Evolutionary conservation across 2,888 invertebrate species (phyloP), one percentile per base, ranked within the genome.

Genomic region (Volucella inflata): DNA sequence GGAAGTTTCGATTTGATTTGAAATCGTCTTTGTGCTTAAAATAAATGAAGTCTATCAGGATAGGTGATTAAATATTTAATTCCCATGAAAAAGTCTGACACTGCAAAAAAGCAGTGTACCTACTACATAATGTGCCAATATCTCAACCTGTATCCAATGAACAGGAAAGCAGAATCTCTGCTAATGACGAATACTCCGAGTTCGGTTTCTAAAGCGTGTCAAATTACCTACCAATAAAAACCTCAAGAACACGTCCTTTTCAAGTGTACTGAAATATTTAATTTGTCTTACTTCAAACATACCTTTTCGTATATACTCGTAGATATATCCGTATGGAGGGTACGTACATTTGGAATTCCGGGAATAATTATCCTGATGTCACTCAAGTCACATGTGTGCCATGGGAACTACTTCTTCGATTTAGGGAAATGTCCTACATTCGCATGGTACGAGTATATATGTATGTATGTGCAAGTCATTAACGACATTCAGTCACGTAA

Each of bases 401-500:
- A 16, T 38, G 57, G 57, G 14, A 59, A 59, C 38, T 59, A 59
- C 14, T 40, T 40, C 55, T 2, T 36, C n/a, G 2, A 53, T 44
- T 44, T 44, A 0, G 12, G 44, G 12, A 44, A 11, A 16, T 2
- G 38, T 40, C 14, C 9, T 16, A 38, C 6, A 6, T 30, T 30
- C 30, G 30, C 30, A 30, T 30, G 30, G 0, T 30, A n/a, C n/a
- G n/a, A n/a, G n/a, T n/a, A n/a, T n/a, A n/a, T n/a, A 30, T n/a
- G 71, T 42, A 14, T 40, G 51, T 16, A 12, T 59, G 42, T 42
- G 60, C 40, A 44, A 36, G 51, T 17, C 17, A 53, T 64, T 30
- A 46, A 62, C 46, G 50, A 30, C 50, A 12, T 53, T 62, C 36
- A 60, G 62, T 72, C 72, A 72, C 72, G 72, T 72, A 53, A 44